Evolutionary conservation across 2,888 invertebrate species (phyloP), one percentile per base, ranked within the genome.

Genomic region (Patella ulyssiponensis): DNA sequence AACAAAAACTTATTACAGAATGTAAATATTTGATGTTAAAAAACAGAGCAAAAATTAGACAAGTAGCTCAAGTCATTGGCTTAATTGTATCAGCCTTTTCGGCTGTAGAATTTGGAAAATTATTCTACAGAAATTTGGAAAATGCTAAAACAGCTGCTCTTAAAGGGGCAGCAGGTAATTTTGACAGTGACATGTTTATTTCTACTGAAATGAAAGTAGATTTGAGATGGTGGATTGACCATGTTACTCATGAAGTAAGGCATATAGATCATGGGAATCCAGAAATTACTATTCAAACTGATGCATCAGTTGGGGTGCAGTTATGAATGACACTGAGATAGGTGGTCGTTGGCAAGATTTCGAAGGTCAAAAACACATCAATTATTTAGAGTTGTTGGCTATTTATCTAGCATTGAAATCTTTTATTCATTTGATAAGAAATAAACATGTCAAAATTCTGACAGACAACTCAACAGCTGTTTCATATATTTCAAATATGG

Each of bases 61-160:
- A 64, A n/a, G n/a, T 64, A 23, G 64, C 64, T 64, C n/a, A 64
- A n/a, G 64, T 64, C 15, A 64, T 64, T 20, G 64, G 64, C 7
- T 20, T 64, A 20, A 20, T 64, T 20, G 64, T 64, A 20, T 20
- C n/a, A 64, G 17, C 20, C 15, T 64, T 64, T n/a, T 23, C 64
- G 2, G 64, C 64, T 20, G 64, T 64, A 15, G 64, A 64, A 64
- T 64, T 15, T 15, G 64, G 64, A 64, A n/a, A n/a, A 12, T 20
- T 20, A 20, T 23, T 11, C 15, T 64, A 17, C 17, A 15, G 64
- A 27, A 27, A 15, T 64, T 64, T 64, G 15, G 12, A 64, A 27
- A 27, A 27, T 27, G 27, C 27, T 27, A 27, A 27, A 27, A 27
- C 27, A 27, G 27, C 27, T 27, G 27, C 27, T 27, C 27, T 27